These are phyloP conservation scores for Phacellophora camtschatica DNA, from an alignment of 30 jellyfish, hydroid and myxozoan genomes.

Conservation along the genomic window DNA sequence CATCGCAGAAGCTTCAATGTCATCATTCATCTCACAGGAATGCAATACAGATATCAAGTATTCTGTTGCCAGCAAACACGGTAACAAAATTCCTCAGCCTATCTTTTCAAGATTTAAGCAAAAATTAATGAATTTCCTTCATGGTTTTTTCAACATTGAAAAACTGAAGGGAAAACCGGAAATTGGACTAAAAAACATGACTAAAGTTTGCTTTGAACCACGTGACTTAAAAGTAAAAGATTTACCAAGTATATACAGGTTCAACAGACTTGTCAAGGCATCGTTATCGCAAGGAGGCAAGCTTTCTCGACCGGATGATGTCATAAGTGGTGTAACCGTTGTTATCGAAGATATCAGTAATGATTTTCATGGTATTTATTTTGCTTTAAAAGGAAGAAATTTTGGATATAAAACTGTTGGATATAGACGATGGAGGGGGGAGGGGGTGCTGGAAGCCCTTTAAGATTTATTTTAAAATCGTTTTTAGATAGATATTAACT, in stretches of 20 bases:
- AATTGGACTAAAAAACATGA: conserved; percentile 33
- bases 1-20: conserved; percentile 72
- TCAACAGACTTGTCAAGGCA: conserved; percentile 70
- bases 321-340: conserved; percentile 63
- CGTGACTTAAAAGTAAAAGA: conserved; percentile 40
- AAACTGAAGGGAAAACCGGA: conserved; percentile 46
- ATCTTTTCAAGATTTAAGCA: conserved; percentile 15
- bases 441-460: conserved; percentile 61
- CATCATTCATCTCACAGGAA: conserved; percentile 89
- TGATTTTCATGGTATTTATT: conserved; percentile 57
- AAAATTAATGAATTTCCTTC: conserved; percentile 49
- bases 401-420: conserved; percentile 74
- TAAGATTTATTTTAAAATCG: neutral
- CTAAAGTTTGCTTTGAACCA: conserved; percentile 91
- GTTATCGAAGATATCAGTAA: conserved; percentile 29
- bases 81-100: conserved; percentile 45
- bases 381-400: conserved; percentile 49
- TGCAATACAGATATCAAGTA: conserved; percentile 83
- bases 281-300: conserved; percentile 50
- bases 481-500: neutral
- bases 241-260: conserved; percentile 44
- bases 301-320: conserved; percentile 5
- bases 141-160: conserved; percentile 72
- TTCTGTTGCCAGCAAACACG: conserved; percentile 68
- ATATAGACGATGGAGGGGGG: conserved; percentile 88